Percentiles rank a stretch among this genome's conserved stretches.
phyloP scores from a whole-genome alignment of 2,113 vertebrate species.

The Chaetura pelagica region DNA sequence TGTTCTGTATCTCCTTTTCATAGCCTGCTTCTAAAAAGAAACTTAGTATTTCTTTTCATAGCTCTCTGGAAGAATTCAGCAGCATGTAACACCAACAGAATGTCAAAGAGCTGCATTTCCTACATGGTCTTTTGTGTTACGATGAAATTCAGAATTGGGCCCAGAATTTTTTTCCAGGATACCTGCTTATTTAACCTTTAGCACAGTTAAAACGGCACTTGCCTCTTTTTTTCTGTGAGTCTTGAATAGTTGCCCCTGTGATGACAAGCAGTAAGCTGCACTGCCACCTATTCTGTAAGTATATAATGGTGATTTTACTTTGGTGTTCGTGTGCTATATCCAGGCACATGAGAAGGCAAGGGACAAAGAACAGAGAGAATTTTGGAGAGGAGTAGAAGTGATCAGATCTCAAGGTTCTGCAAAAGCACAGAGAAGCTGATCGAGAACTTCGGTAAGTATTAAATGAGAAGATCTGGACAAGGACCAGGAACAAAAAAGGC shows the following conservation, averaged over 20 bases:
- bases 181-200: not conserved
- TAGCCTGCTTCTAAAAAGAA: not conserved
- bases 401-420: not conserved
- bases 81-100: not conserved
- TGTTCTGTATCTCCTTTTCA: not conserved
- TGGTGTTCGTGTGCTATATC: fast-evolving
- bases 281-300: not conserved
- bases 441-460: not conserved
- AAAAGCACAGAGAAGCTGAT: not conserved
- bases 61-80: not conserved
- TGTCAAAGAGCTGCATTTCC: not conserved
- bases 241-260: not conserved
- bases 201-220: not conserved
- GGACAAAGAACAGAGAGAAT: not conserved
- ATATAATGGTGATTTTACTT: not conserved
- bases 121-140: not conserved
- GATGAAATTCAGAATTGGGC: not conserved
- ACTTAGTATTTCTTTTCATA: not conserved
- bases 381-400: not conserved
- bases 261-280: not conserved
- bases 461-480: not conserved
- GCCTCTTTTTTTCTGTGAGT: not conserved
- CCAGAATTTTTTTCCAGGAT: not conserved
- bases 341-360: not conserved
- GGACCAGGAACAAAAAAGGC: not conserved